Base-by-base conservation (phyloP, 2,888 invertebrate species). In the Tyria jacobaeae region DNA sequence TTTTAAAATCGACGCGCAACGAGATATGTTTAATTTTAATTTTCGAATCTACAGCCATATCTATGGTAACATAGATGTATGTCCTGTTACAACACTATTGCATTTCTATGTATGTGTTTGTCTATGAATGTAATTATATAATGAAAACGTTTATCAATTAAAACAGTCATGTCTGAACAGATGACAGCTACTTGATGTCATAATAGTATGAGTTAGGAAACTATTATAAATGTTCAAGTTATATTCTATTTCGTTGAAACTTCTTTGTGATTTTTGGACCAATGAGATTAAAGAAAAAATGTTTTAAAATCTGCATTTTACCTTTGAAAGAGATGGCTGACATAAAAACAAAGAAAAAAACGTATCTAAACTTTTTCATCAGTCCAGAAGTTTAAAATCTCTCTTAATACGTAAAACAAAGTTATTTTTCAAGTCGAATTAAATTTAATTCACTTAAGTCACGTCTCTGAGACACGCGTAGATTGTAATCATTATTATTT, bases 1-100 rank as follows among this genome's bases (percentile, higher is more conserved):
- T 91, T 92, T 92, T 91, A 91, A 91, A 92, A 92, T 91, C 89
- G 89, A 91, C 87, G 83, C 71, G 78, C 83, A 84, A 84, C 86
- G 82, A 81, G 78, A 79, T 71, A 76, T 73, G 78, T 77, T 75
- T 73, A 70, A 73, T 80, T 76, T 73, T 71, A 78, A 76, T 76
- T 78, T 71, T 72, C 74, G 74, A 75, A 75, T 76, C 65, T 66
- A 65, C 62, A 57, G 48, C 54, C 62, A 57, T 70, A 34, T 73
- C 68, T 73, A 73, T 64, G 65, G 55, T 65, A 54, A 68, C 72
- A 51, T 71, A 53, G 51, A n/a, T 52, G 21, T n/a, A n/a, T 55
- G 35, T 57, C 56, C 51, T 35, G 51, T 37, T 56, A 64, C 31
- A 49, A 57, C 44, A 21, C 44, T 37, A 35, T 12, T 34, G 12